Conservation (phyloP, 2,113 vertebrate species). For the Xenus cinereus region DNA sequence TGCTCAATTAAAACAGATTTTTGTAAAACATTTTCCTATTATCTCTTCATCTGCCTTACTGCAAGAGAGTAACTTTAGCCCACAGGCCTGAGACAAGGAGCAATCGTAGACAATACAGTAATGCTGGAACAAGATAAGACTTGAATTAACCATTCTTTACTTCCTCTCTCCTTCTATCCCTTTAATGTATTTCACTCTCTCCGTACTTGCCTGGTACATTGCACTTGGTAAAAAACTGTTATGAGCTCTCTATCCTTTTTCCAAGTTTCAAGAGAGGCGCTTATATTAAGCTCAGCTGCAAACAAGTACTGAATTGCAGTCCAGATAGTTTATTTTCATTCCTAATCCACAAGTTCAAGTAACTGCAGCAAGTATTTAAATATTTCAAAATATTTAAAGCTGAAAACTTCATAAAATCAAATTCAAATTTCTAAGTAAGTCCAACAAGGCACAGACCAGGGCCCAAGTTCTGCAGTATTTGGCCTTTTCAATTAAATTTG, state of each 20-base stretch:
- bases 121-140: not conserved
- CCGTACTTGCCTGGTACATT: not conserved
- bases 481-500: not conserved
- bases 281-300: not conserved
- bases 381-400: not conserved
- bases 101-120: not conserved
- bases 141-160: not conserved
- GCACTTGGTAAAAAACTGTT: not conserved
- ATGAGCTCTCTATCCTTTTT: not conserved
- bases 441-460: not conserved
- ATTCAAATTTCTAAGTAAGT: rapidly evolving
- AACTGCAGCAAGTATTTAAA: not conserved
- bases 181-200: not conserved
- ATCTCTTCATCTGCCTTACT: not conserved
- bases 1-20: not conserved
- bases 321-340: not conserved
- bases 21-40: not conserved
- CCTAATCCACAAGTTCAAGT: not conserved
- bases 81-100: not conserved
- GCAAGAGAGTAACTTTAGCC: not conserved
- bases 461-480: not conserved
- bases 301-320: not conserved
- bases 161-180: not conserved
- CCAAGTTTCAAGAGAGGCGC: not conserved
- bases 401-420: not conserved